Base-by-base conservation (phyloP, 1,140 invertebrate genomes). In the Palaemon carinicauda region DNA sequence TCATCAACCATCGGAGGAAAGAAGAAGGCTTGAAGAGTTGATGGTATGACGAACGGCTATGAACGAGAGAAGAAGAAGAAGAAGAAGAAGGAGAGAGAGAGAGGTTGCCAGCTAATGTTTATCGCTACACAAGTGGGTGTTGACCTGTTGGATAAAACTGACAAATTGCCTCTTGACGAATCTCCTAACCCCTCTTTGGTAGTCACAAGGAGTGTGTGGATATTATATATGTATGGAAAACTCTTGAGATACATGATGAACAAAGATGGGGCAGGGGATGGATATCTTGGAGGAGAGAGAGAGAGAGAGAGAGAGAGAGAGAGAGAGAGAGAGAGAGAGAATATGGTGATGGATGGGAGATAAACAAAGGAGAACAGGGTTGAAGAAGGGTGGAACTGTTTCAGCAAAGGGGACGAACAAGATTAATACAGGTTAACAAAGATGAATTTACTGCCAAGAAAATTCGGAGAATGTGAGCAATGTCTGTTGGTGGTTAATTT, bases 151-250 rank as follows among this genome's bases (percentile, higher is more conserved):
- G 77, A 80, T 86, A 86, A 80, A 65, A 80, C 83, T 86, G 83
- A 86, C 83, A 86, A 86, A 86, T 86, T 86, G 83, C 83, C 83
- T 73, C 83, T 80, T 86, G 83, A 86, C 74, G 60, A 19, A 41
- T 41, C 41, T 41, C 5, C 41, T 41, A 41, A 41, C 41, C 41
- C 41, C 41, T 51, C 52, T 56, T 80, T 54, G 56, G 74, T 15
- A 77, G 74, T 50, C 29, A 41, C 1, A 4, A 24, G 74, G 41
- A 41, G n/a, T 60, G 71, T 17, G 41, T 17, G 14, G 14, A 50
- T 21, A 21, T 41, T 24, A 54, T 56, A 73, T 73, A 31, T 21
- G 27, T 73, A 31, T 21, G 69, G 17, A 31, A 29, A 31, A 31
- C 33, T 19, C 27, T 24, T 24, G n/a, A 24, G 19, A 17, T 21